Percentiles rank a stretch among this genome's conserved stretches.
Evolutionary conservation across 2,888 invertebrate genomes (phyloP).

Genomic region (Drosophila prostipennis): DNA sequence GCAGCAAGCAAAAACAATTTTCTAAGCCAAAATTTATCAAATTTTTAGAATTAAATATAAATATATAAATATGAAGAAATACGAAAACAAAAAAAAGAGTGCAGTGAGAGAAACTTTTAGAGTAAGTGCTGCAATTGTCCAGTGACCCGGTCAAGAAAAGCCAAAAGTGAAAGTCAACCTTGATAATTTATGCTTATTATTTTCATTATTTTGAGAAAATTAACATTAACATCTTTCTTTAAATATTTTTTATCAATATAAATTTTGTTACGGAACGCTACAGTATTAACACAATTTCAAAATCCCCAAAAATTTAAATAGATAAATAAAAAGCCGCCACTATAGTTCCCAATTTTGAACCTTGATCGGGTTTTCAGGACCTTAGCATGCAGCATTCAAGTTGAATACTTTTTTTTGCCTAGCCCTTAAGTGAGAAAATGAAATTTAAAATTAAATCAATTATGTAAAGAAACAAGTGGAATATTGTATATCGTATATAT

Average conservation of each 20-base stretch:
- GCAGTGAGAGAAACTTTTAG: slow-evolving; percentile 26
- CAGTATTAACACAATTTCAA: background rate
- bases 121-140: slow-evolving; percentile 21
- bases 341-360: slow-evolving; percentile 5
- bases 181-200: background rate
- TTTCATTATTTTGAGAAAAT: background rate
- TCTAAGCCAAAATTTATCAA: slow-evolving; percentile 77
- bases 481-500: slow-evolving; percentile 27
- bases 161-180: background rate
- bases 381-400: slow-evolving; percentile 53
- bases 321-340: background rate
- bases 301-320: background rate
- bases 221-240: background rate
- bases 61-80: slow-evolving; percentile 8
- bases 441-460: slow-evolving; percentile 52
- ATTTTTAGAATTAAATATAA: slow-evolving; percentile 62
- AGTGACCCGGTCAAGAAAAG: slow-evolving; percentile 29
- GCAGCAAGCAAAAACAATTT: slow-evolving; percentile 51
- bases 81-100: slow-evolving; percentile 16
- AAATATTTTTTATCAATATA: too few species aligned
- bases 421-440: slow-evolving; percentile 38
- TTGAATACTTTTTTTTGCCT: slow-evolving; percentile 51
- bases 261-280: background rate
- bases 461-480: slow-evolving; percentile 50
- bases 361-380: slow-evolving; percentile 55